Evolutionary conservation across 1,140 invertebrate genomes (phyloP).

Genomic region (Achroia grisella): DNA sequence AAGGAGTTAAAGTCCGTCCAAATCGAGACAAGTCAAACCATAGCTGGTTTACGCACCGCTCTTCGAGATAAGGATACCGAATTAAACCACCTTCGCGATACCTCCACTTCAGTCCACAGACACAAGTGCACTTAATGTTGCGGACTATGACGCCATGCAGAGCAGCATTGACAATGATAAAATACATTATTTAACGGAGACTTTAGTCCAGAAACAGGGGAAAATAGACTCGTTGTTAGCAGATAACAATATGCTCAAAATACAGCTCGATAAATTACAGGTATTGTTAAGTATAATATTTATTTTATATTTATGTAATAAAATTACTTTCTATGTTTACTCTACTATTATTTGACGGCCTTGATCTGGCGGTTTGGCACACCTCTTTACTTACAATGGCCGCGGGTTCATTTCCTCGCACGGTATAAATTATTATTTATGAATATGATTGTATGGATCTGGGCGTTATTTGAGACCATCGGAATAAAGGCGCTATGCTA

Average conservation of each 20-base stretch:
- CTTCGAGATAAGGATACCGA: conserved; percentile 46
- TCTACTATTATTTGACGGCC: too few relatives aligned
- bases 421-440: too few relatives aligned
- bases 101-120: conserved; percentile 22
- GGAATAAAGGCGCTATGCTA: too few relatives aligned
- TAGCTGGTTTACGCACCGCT: conserved; percentile 34
- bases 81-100: conserved; percentile 31
- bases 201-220: conserved; percentile 86
- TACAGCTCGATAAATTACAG: conserved; percentile 87
- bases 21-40: conserved; percentile 40
- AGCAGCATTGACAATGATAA: conserved; percentile 41
- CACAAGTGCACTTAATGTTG: conserved; percentile 72
- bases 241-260: conserved; percentile 84
- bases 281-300: conserved; percentile 42
- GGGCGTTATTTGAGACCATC: too few relatives aligned
- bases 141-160: conserved; percentile 72
- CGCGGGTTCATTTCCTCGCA: too few relatives aligned
- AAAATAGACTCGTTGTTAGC: conserved; percentile 83
- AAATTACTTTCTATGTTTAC: too few relatives aligned
- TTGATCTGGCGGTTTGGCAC: too few relatives aligned
- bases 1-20: conserved; percentile 47
- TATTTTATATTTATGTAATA: neutral
- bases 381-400: too few relatives aligned
- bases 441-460: too few relatives aligned
- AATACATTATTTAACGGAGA: conserved; percentile 78